A percentile compares a stretch with the other conserved stretches of the same genome.
Evolutionary conservation across 1,140 invertebrate genomes (phyloP).

Genomic region (Oreohelix idahoensis): DNA sequence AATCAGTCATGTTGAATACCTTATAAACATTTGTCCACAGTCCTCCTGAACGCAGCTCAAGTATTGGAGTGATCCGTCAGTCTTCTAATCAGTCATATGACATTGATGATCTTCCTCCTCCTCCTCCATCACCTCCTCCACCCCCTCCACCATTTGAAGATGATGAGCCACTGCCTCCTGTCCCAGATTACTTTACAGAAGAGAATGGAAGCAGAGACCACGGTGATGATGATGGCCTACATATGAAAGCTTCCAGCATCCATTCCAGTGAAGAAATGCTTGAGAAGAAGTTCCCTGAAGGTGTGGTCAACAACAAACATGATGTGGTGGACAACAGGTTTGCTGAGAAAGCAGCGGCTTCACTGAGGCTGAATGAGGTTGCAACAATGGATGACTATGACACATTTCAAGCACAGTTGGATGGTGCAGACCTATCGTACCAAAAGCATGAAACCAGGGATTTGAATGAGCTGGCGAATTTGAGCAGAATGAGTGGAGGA

Average conservation of each 20-base stretch:
- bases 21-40: neutral
- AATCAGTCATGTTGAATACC: too few relatives aligned
- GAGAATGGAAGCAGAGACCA: neutral
- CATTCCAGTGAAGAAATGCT: neutral
- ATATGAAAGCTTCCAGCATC: neutral
- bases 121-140: conserved; percentile 54
- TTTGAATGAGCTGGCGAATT: neutral
- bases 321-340: neutral
- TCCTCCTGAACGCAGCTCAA: neutral
- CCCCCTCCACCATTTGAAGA: conserved; percentile 58
- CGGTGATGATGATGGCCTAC: neutral
- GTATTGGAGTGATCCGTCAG: neutral
- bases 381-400: neutral
- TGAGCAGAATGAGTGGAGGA: conserved; percentile 8
- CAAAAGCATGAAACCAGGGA: neutral
- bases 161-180: conserved; percentile 22
- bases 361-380: neutral
- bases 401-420: neutral
- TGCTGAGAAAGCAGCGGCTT: neutral
- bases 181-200: neutral
- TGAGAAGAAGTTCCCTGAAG: neutral
- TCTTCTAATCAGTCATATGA: conserved; percentile 20
- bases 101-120: conserved; percentile 46
- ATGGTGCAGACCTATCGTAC: neutral
- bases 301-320: neutral